phyloP scores from a whole-genome alignment of 2,113 vertebrate genomes.

The Cariama cristata region DNA sequence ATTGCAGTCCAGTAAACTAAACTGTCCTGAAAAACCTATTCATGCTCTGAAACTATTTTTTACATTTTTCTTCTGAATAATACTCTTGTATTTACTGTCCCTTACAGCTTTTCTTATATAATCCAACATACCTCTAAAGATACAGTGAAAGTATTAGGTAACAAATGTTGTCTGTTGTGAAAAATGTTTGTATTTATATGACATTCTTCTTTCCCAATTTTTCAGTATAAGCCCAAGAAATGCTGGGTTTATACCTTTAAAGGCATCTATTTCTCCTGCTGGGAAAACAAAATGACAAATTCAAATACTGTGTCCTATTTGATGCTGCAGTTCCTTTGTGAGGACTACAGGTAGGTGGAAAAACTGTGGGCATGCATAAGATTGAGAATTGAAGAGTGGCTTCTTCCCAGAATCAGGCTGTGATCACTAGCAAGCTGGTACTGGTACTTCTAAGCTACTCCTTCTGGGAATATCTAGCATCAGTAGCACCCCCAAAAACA shows the following conservation, averaged over 20 bases:
- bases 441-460: not conserved
- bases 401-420: not conserved
- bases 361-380: not conserved
- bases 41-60: not conserved
- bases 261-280: not conserved
- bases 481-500: not conserved
- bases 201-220: not conserved
- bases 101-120: not conserved
- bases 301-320: fast-evolving
- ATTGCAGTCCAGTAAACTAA: not conserved
- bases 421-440: not conserved
- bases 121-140: not conserved
- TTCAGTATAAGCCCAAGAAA: not conserved
- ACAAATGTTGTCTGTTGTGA: not conserved
- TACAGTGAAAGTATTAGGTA: not conserved
- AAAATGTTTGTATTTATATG: not conserved
- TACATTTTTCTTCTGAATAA: not conserved
- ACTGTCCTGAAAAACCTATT: not conserved
- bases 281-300: not conserved
- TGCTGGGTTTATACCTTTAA: not conserved
- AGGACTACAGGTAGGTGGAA: not conserved
- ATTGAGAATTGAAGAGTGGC: not conserved
- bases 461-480: not conserved
- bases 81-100: not conserved
- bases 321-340: not conserved